A percentile compares a stretch with the other conserved stretches of the same genome.
These are phyloP conservation scores for Sturnus vulgaris DNA, from an alignment of 2,113 vertebrate genomes.

Conservation along the genomic window DNA sequence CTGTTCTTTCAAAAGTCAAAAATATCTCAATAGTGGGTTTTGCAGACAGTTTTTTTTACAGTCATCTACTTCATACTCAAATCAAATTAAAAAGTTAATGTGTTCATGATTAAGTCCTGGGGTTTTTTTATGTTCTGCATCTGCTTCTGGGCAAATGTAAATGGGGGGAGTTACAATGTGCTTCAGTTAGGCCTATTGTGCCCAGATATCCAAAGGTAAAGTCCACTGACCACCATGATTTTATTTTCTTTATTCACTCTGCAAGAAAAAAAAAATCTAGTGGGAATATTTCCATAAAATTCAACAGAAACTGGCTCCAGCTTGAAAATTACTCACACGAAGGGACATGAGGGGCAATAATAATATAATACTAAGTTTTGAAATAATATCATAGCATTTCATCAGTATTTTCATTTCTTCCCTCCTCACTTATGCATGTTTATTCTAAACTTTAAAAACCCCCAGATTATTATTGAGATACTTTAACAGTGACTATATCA, in stretches of 20 bases:
- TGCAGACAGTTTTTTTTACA: background rate
- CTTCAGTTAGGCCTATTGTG: background rate
- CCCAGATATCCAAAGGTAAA: background rate
- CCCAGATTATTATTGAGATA: background rate
- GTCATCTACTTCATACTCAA: background rate
- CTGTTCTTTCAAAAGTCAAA: background rate
- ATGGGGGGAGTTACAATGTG: background rate
- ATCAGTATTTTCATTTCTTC: background rate
- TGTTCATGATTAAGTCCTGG: background rate
- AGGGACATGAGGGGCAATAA: fast-evolving
- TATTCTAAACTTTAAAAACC: background rate
- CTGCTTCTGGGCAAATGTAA: background rate
- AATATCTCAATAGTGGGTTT: background rate
- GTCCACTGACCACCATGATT: background rate
- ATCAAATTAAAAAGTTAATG: background rate
- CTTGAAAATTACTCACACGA: background rate
- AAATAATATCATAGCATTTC: background rate
- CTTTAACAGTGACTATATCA: background rate
- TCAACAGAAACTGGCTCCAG: background rate
- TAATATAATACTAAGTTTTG: background rate
- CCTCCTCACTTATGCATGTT: background rate
- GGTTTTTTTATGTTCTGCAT: background rate
- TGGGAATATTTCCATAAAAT: background rate
- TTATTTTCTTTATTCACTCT: too few relatives aligned
- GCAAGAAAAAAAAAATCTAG: fast-evolving